Conservation (phyloP, 2,113 vertebrate genomes). For the Brachyistius frenatus region DNA sequence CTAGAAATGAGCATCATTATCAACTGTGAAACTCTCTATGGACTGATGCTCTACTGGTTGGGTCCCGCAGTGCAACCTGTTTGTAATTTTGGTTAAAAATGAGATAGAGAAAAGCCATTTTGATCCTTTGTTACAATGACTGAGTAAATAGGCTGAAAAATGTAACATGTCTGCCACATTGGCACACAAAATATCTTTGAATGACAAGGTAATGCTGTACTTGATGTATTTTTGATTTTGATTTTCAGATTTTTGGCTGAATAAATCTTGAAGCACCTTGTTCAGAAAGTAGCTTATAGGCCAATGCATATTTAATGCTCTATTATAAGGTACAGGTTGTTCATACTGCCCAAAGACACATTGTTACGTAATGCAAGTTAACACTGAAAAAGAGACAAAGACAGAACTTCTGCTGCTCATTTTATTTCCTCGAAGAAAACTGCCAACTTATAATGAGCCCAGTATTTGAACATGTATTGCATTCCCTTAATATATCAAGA, state of each 20-base stretch:
- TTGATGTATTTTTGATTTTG: neutral
- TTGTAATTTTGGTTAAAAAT: conserved; percentile 47
- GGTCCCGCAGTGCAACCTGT: conserved; percentile 15
- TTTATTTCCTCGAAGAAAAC: neutral
- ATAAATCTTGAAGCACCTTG: conserved; percentile 1
- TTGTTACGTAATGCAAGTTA: neutral
- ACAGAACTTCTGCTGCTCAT: conserved; percentile 1
- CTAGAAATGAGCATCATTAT: conserved; percentile 70
- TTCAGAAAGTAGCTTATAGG: conserved; percentile 4
- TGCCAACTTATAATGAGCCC: neutral
- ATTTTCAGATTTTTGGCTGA: conserved; percentile 8
- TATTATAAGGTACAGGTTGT: neutral
- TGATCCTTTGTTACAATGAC: conserved; percentile 20
- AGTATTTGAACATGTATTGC: conserved; percentile 11
- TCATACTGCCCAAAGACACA: conserved; percentile 10
- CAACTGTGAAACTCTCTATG: conserved; percentile 53
- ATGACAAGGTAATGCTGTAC: neutral
- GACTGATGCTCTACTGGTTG: conserved; percentile 35
- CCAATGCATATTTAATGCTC: conserved; percentile 42
- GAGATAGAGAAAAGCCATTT: conserved; percentile 30
- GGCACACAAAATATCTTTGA: conserved; percentile 5
- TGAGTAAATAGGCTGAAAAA: conserved; percentile 35
- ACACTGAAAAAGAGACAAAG: neutral
- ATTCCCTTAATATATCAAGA: neutral
- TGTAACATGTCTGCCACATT: conserved; percentile 20